Base-by-base conservation (phyloP, 2,888 invertebrate genomes). In the Chelonus formosanus region DNA sequence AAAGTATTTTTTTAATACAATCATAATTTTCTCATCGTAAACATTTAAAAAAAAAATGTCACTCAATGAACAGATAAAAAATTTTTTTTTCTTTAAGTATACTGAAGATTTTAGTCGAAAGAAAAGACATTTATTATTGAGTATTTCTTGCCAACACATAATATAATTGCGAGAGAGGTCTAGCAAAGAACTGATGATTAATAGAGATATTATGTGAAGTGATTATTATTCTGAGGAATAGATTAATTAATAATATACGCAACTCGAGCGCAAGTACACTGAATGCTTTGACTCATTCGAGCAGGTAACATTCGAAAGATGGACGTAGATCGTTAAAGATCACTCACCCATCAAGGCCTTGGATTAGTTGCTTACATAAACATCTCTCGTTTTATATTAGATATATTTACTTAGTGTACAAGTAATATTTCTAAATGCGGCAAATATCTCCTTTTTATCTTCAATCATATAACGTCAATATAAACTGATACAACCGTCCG, bases 201-300 rank as follows among this genome's bases (percentile, higher is more conserved):
- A 81, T 78, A 74, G 72, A 63, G 65, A 72, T 75, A 77, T 80
- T 78, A 76, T 75, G 74, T 79, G 79, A 80, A 74, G 77, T 77
- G 77, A 79, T 81, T 79, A 79, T 80, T 40, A 8, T 34, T 52
- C 34, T 52, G 52, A 52, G 52, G 31, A 31, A 52, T 52, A 32
- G 34, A 7, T 52, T 32, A 32, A 31, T 32, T 52, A 34, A 52
- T 52, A 34, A 52, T 52, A 52, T 52, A 52, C 44, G 35, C 35
- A 62, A 53, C 35, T 4, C 35, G 35, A n/a, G 53, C 35, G 35
- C 53, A 32, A 32, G 52, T 52, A 36, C 40, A 40, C 6, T 40
- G 40, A 3, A 40, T 40, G 6, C 40, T 40, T 40, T 40, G 40
- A 40, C 40, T 40, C 50, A 53, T 59, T 63, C 34, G 40, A 47